phyloP scores from a whole-genome alignment of 2,888 invertebrate species.

The Falcaria lacertinaria region DNA sequence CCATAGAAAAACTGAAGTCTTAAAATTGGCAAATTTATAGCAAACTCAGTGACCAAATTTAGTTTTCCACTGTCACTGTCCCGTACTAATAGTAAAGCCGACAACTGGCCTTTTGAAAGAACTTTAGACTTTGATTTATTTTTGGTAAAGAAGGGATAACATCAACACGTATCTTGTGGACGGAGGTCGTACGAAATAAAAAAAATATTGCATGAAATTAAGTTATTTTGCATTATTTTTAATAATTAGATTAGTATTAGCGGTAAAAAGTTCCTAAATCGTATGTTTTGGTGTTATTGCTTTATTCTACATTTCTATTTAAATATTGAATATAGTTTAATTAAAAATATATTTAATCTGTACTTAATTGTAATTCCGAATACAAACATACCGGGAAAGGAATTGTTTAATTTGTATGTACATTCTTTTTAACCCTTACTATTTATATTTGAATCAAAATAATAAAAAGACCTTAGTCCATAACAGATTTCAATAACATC shows the following conservation, averaged over 20 bases:
- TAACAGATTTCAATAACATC: too few species aligned
- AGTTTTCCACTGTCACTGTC: too few species aligned
- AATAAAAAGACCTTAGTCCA: too few species aligned
- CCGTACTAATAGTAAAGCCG: too few species aligned
- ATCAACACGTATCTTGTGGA: not conserved
- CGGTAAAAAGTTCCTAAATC: conserved; percentile 27
- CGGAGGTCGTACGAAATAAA: not conserved
- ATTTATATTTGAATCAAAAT: too few species aligned
- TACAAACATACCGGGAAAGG: conserved; percentile 7
- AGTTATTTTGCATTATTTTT: conserved; percentile 2
- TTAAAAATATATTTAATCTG: conserved; percentile 15
- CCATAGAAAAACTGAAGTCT: too few species aligned
- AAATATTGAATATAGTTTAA: conserved; percentile 17
- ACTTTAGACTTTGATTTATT: not conserved
- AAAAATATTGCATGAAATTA: not conserved
- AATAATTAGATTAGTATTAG: conserved; percentile 6
- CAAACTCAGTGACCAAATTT: too few species aligned
- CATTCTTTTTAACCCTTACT: too few species aligned
- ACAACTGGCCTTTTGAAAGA: too few species aligned
- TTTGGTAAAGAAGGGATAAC: not conserved
- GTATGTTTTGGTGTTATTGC: conserved; percentile 14
- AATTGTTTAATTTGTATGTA: conserved; percentile 5
- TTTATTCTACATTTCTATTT: conserved; percentile 8
- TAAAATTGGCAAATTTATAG: too few species aligned
- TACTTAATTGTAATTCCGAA: conserved; percentile 2